These are phyloP conservation scores for Epinotia demarniana DNA, from an alignment of 2,888 invertebrate species.

Conservation along the genomic window DNA sequence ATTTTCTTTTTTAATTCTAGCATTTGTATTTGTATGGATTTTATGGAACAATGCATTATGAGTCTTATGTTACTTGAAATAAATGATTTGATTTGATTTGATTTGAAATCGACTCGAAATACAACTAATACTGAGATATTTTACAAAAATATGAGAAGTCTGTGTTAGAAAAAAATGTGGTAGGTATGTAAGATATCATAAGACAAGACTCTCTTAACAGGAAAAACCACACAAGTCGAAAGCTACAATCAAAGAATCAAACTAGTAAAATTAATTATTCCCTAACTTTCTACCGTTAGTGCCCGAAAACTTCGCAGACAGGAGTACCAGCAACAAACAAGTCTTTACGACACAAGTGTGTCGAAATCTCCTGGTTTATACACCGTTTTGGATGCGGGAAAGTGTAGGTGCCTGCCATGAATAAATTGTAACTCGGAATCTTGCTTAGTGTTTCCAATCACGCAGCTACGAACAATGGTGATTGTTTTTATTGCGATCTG, in stretches of 20 bases:
- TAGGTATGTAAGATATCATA: too few species aligned
- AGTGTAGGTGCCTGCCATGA: neutral
- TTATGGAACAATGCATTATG: too few species aligned
- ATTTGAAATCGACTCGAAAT: too few species aligned
- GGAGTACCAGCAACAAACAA: neutral
- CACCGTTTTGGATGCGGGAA: neutral
- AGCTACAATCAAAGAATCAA: neutral
- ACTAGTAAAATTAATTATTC: constrained; percentile 12
- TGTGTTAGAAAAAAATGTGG: too few species aligned
- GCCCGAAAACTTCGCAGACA: constrained; percentile 7
- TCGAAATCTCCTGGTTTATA: neutral
- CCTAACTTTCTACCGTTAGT: constrained; percentile 5
- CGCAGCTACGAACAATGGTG: neutral
- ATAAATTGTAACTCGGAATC: constrained; percentile 23
- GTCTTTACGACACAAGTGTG: neutral
- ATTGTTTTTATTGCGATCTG: constrained; percentile 11
- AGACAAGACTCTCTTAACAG: neutral
- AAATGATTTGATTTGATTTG: too few species aligned
- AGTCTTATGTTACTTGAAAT: too few species aligned
- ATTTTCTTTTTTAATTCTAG: too few species aligned
- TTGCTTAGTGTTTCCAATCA: constrained; percentile 25
- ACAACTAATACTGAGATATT: too few species aligned
- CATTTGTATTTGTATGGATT: too few species aligned
- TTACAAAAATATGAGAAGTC: too few species aligned
- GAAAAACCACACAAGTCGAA: neutral